Evolutionary conservation across 1,140 invertebrate genomes (phyloP), one percentile per base, ranked within the genome.

Genomic region (Lepidurus couesii): DNA sequence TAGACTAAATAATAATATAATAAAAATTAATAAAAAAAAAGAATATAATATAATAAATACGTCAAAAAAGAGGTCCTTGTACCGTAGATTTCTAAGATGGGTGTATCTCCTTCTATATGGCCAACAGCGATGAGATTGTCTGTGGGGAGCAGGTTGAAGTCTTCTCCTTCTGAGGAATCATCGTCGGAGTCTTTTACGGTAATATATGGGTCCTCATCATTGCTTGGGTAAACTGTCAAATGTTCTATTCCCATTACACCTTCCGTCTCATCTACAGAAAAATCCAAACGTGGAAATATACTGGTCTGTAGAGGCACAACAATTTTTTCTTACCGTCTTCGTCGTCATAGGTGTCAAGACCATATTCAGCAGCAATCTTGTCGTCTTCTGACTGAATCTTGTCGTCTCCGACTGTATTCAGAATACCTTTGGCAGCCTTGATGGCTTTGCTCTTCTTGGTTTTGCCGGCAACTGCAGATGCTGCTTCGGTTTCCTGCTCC

Each of bases 81-180:
- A 95, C 93, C 90, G 88, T 93, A 92, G 75, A 98, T 89, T 90
- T 98, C 95, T 80, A 98, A 86, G 76, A 92, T 88, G 83, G 92
- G 92, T 26, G 90, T 90, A 87, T 96, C 94, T 80, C 90, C 92
- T 81, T 95, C 90, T 16, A 95, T 91, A 84, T 92, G 93, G 0
- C 95, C 95, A n/a, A 94, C 89, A 16, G 96, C 84, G 42, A 98
- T 86, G n/a, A 98, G 86, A 87, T 98, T 98, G 83, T 98, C 96
- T 81, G 89, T 89, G n/a, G 90, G 88, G 85, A 94, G 93, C 42
- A 98, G 95, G 44, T 91, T 88, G 84, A 95, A 93, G 87, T 98
- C 95, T 83, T 97, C 95, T 82, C 93, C 92, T 82, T 96, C 94
- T 81, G 93, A 95, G 84, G 81, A 79, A 74, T 79, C 80, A 81